Conservation (phyloP, 2,113 vertebrate genomes). For the Python bivittatus region DNA sequence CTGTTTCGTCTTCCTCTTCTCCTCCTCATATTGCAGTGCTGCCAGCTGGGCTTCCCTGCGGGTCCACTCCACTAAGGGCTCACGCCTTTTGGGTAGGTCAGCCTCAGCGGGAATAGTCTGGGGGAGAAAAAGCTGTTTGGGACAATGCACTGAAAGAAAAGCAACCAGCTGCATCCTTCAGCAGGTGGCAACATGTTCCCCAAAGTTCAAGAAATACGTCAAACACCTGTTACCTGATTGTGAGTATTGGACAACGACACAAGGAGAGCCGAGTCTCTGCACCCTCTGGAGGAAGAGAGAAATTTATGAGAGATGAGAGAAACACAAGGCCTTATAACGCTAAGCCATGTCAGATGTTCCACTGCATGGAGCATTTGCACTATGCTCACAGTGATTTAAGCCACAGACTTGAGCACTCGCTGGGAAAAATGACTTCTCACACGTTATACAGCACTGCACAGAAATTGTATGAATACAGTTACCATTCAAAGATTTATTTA, state of each 20-base stretch:
- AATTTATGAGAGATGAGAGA: constrained; percentile 9
- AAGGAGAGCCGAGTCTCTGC: constrained; percentile 66
- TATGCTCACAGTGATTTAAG: not conserved
- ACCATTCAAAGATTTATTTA: not conserved
- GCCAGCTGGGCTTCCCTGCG: constrained; percentile 90
- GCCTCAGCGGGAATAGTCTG: constrained; percentile 60
- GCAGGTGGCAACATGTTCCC: not conserved
- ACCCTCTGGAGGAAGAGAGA: constrained; percentile 60
- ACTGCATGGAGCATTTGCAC: not conserved
- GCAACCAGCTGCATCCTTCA: not conserved
- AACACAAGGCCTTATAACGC: not conserved
- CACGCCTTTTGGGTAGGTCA: constrained; percentile 68
- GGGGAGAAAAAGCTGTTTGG: constrained; percentile 20
- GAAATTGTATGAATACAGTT: not conserved
- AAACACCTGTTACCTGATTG: constrained; percentile 69
- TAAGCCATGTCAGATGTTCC: not conserved
- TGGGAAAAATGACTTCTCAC: not conserved
- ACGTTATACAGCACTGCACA: not conserved
- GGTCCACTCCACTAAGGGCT: constrained; percentile 78
- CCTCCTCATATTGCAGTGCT: constrained; percentile 89
- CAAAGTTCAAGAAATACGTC: not conserved
- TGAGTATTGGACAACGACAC: constrained; percentile 68
- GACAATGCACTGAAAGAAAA: not conserved
- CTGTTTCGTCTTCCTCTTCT: constrained; percentile 83
- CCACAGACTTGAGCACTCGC: not conserved